Evolutionary conservation across 2,113 vertebrate genomes (phyloP), one percentile per base, ranked within the genome.

Genomic region (Coptodon rendalli): DNA sequence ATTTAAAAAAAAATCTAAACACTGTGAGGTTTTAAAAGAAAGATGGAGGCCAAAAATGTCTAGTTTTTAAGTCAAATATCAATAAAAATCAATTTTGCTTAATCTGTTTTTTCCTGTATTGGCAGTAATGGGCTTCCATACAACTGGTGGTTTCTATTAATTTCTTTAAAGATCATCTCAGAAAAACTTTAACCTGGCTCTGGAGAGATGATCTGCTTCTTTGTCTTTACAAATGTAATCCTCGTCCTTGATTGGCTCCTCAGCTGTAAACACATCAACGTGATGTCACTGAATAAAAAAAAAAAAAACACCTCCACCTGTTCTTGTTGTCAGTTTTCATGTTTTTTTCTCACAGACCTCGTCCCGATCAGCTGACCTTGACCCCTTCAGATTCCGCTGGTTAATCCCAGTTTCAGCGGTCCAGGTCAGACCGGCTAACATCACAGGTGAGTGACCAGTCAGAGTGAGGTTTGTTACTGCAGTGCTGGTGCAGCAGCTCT

Each of bases 371-470:
- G 96, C 96, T n/a, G 98, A 98, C 93, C 90, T 97, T 94, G 98
- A 99, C 90, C 97, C 97, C 1, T 99, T 98, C 94, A 98, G 98
- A 93, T 99, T 99, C 94, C 97, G 98, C 82, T 99, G 98, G 98
- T 89, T 99, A 80, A 98, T 99, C 94, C 98, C 98, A 84, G 95
- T 97, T 86, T 98, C 98, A 1, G 97, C 97, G 1, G 96, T 99
- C 76, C 98, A 98, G 81, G 96, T 99, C 90, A 89, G 98, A 84
- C 94, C 97, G 76, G 97, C 97, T 59, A 97, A 97, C 92, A 80
- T 97, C 90, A 95, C 97, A 97, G 98, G 98, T 99, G 90, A 87
- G 91, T 81, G 86, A 48, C 59, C 45, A 13, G 8, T 27, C 63
- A 48, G 31, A 36, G 19, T 36, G n/a, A 3, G 10, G 52, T 12